phyloP scores from a whole-genome alignment of 2,797 vertebrate genomes.

The Pempheris klunzingeri region DNA sequence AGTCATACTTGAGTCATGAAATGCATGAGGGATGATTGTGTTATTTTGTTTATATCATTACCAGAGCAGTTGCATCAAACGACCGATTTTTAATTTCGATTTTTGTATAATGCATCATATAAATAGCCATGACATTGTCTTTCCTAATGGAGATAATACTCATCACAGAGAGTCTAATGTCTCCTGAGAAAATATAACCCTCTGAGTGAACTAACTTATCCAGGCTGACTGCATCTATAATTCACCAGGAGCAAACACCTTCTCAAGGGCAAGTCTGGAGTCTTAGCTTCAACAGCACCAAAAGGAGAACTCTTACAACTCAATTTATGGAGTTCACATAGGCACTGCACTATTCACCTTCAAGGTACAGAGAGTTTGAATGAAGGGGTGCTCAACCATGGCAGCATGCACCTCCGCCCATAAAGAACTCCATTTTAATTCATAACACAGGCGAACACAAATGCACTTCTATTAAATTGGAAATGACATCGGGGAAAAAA shows the following conservation, averaged over 20 bases:
- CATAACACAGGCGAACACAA: conserved; percentile 76
- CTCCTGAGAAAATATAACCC: conserved; percentile 60
- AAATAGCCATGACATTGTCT: conserved; percentile 54
- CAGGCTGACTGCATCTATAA: conserved; percentile 67
- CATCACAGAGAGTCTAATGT: conserved; percentile 56
- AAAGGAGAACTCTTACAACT: conserved; percentile 71
- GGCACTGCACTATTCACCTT: conserved; percentile 76
- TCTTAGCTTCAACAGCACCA: conserved; percentile 67
- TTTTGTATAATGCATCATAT: conserved; percentile 57
- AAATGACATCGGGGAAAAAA: conserved; percentile 74
- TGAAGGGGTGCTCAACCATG: conserved; percentile 77
- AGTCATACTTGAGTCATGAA: conserved; percentile 57
- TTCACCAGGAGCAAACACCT: conserved; percentile 60
- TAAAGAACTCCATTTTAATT: conserved; percentile 81
- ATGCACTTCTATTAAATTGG: conserved; percentile 80
- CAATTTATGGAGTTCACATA: conserved; percentile 78
- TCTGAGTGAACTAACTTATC: conserved; percentile 58
- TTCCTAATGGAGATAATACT: conserved; percentile 60
- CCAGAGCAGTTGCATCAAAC: conserved; percentile 43
- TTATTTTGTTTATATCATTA: conserved; percentile 63
- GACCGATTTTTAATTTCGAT: conserved; percentile 47
- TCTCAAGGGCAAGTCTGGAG: conserved; percentile 71
- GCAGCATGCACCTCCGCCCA: conserved; percentile 64
- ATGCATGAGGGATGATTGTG: conserved; percentile 46
- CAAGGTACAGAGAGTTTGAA: conserved; percentile 79